A percentile compares a stretch with the other conserved stretches of the same genome.
phyloP scores from a whole-genome alignment of 2,888 invertebrate species.

The Tenthredo amoena region DNA sequence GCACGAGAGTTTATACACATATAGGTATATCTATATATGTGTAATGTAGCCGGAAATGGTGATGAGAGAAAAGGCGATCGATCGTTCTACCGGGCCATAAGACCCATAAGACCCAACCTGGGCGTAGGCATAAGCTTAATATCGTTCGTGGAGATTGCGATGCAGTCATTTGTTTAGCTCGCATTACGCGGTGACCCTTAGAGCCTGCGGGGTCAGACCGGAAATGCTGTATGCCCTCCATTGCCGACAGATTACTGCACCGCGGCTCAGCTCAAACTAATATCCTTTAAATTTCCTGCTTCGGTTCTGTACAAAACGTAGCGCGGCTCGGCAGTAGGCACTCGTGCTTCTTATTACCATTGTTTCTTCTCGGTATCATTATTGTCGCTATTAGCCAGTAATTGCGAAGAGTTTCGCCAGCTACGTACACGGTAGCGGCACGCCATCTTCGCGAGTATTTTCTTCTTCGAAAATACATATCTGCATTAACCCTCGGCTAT shows the following conservation, averaged over 20 bases:
- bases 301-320: not conserved
- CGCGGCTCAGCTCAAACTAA: conserved; percentile 6
- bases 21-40: not conserved
- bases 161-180: conserved; percentile 66
- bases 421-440: conserved; percentile 8
- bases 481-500: not conserved
- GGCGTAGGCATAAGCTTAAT: conserved; percentile 43
- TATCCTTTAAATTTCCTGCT: conserved; percentile 38
- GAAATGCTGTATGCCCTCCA: conserved; percentile 63
- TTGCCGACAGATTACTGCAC: conserved; percentile 62
- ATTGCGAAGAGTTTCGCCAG: conserved; percentile 32
- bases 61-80: conserved; percentile 34
- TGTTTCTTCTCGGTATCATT: conserved; percentile 46
- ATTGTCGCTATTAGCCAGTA: conserved; percentile 44
- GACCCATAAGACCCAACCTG: conserved; percentile 8
- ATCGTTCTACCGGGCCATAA: not conserved
- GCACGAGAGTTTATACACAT: no score
- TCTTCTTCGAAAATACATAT: not conserved
- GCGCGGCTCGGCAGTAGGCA: not conserved
- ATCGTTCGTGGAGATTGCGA: conserved; percentile 55
- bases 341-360: conserved; percentile 35
- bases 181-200: conserved; percentile 66
- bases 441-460: not conserved
- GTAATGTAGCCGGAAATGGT: conserved; percentile 1
- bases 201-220: conserved; percentile 64